Conservation (phyloP, 2,888 invertebrate genomes). For the Athalia cordata region DNA sequence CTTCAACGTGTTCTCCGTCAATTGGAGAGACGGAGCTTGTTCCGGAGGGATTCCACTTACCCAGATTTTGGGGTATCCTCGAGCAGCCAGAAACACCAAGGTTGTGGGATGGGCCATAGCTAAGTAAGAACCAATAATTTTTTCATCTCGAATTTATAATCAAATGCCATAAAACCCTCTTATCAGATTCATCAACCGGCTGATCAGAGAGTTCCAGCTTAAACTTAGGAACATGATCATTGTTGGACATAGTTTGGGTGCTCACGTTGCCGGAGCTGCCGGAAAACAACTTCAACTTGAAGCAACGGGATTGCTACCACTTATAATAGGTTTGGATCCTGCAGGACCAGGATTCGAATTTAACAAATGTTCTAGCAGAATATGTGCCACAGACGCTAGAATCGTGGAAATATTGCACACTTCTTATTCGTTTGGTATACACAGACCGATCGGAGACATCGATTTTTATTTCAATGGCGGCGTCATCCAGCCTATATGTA, state of each 20-base stretch:
- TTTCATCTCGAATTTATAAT: not conserved
- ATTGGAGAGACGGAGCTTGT: constrained; percentile 40
- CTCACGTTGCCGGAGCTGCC: constrained; percentile 29
- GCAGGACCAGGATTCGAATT: constrained; percentile 35
- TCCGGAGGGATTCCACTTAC: constrained; percentile 8
- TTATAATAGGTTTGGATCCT: constrained; percentile 34
- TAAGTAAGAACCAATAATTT: not conserved
- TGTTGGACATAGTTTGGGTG: constrained; percentile 44
- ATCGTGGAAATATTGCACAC: constrained; percentile 39
- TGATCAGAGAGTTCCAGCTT: constrained; percentile 2
- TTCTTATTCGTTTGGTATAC: constrained; percentile 21
- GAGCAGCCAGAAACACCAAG: constrained; percentile 21
- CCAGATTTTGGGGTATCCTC: not conserved
- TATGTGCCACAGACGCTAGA: constrained; percentile 12
- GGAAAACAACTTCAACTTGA: not conserved
- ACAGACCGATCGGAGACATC: constrained; percentile 1
- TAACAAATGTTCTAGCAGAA: not conserved
- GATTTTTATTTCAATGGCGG: constrained; percentile 43
- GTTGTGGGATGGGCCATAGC: constrained; percentile 13
- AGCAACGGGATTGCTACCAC: not conserved
- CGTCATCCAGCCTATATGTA: not conserved
- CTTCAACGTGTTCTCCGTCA: constrained; percentile 30
- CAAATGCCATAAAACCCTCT: not conserved
- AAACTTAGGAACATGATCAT: not conserved
- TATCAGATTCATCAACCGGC: constrained; percentile 24